Evolutionary conservation across 1,140 invertebrate genomes (phyloP), one percentile per base, ranked within the genome.

Genomic region (Odontomachus brunneus): DNA sequence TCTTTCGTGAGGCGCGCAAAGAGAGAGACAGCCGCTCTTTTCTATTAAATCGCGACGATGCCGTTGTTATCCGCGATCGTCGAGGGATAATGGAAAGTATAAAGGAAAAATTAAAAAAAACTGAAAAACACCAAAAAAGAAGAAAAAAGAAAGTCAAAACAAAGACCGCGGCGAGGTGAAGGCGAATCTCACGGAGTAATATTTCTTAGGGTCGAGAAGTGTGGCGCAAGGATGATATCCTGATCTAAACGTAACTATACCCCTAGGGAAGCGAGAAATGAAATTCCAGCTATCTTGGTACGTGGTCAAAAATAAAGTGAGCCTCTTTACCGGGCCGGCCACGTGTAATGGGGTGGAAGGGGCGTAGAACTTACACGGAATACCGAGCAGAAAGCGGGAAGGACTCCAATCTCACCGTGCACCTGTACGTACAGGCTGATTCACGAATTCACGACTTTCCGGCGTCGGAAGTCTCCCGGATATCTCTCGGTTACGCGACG

Each of bases 241-340:
- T 67, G 86, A 87, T 88, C 86, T 86, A 67, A 87, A 81, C 82
- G 74, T 84, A 87, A 88, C 86, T 86, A 88, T 75, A 86, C 63
- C 86, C 85, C 75, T 65, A 78, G 62, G 86, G 82, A 78, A 29
- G 85, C 69, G 85, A 71, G 82, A 86, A 88, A 88, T 88, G 86
- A 88, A 88, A 88, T 88, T 88, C 85, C 74, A 72, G 85, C 86
- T 88, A 88, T 88, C 86, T 87, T 66, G 86, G 65, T 82, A 88
- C 82, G 85, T 87, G 86, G 86, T 87, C 82, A 88, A 88, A 88
- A 87, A 87, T 88, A 88, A 87, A 87, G 86, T 69, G 71, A 88
- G 65, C 82, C 82, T 81, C 75, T 81, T 88, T 88, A 84, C 63
- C 17, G 51, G 65, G 82, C 57, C 24, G 63, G 74, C 82, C 65